Base-by-base conservation (phyloP, 2,113 vertebrate species). In the Tachysurus vachellii region DNA sequence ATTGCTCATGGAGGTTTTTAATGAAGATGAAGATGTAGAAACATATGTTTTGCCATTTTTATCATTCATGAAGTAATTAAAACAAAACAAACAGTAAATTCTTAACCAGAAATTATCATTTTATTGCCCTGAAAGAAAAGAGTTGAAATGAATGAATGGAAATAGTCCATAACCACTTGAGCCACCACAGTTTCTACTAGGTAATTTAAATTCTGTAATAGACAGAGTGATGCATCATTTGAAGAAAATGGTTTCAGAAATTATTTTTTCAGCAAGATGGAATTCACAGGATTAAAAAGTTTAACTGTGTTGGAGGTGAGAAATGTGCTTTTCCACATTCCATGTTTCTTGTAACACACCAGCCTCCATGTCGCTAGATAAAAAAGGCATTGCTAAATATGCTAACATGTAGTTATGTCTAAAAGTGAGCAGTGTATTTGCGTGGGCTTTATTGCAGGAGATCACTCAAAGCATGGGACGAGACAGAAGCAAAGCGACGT, bases 401-500 rank as follows among this genome's bases (percentile, higher is more conserved):
- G 76, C 62, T 42, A 86, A 64, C 62, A 11, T 86, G 77, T 80
- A 70, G 47, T 86, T 86, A 86, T 70, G 85, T 80, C 61, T 80
- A 80, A 86, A 76, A 80, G 76, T 57, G 64, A 23, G 16, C 2
- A 0, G 17, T 70, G 85, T 86, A 42, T 70, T 86, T 80, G 85
- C 76, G 85, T 86, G 76, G 85, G 75, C 84, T 56, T 86, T 86
- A 68, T 68, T 86, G 61, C 28, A 64, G 61, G 23, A 64, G 21
- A 70, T 26, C 76, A 86, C 62, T 28, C 31, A 86, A 80, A 6
- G 50, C 62, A 23, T 70, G 76, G 76, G 36, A 86, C 9, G 75
- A 53, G 85, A 31, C 31, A 56, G 28, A 57, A 80, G 47, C 42
- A 26, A 31, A 66, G 85, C 31, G 53, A 80, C 61, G 23, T 44